Percentiles rank a stretch among this genome's conserved stretches.
These are phyloP conservation scores for Gallinago jamesoni DNA, from an alignment of 2,113 vertebrate genomes.

Conservation along the genomic window DNA sequence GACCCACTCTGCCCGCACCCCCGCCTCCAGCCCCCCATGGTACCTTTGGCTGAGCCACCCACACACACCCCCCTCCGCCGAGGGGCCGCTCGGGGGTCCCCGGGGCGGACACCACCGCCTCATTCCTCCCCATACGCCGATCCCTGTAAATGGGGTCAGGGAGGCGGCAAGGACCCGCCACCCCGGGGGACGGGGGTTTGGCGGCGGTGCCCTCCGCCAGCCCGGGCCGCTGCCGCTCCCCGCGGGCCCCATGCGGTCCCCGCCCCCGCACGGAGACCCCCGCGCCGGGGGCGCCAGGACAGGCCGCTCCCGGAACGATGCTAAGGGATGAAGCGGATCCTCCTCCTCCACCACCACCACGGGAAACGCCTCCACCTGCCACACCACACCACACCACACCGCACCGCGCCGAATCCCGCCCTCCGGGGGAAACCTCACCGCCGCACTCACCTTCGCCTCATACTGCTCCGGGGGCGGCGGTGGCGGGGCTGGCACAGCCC, in stretches of 20 bases:
- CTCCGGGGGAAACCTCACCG: too few species aligned
- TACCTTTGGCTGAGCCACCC: background rate
- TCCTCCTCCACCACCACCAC: background rate
- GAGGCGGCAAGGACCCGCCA: background rate
- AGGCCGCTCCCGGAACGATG: background rate
- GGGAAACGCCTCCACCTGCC: background rate
- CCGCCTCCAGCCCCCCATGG: background rate
- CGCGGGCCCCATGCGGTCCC: background rate
- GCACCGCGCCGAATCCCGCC: background rate
- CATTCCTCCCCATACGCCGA: background rate
- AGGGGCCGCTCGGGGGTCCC: background rate
- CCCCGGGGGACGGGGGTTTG: background rate
- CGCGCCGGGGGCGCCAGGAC: background rate
- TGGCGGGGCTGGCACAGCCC: background rate
- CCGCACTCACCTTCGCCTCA: background rate
- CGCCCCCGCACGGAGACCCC: background rate
- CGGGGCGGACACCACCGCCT: background rate
- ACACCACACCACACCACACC: background rate
- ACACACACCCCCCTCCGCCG: too few species aligned
- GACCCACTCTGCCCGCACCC: background rate
- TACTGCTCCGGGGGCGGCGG: background rate
- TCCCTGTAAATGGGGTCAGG: background rate
- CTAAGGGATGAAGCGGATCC: background rate
- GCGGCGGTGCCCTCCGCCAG: background rate
- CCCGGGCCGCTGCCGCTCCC: background rate